Percentiles rank a stretch among this genome's conserved stretches.
These are phyloP conservation scores for Chloropsis hardwickii DNA, from an alignment of 2,113 vertebrate genomes.

Conservation along the genomic window DNA sequence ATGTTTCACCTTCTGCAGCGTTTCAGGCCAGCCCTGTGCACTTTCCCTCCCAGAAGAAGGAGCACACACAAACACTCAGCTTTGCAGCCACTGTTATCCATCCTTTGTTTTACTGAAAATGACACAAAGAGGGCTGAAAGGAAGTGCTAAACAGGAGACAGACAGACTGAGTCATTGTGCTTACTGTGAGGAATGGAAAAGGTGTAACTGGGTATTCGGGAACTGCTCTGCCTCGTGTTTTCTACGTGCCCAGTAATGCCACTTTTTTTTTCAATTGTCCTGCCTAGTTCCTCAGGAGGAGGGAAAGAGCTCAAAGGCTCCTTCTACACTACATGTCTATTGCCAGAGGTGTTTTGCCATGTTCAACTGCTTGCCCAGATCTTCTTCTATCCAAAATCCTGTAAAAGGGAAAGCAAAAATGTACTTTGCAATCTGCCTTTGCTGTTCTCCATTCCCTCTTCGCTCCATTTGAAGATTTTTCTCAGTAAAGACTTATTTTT, in stretches of 20 bases:
- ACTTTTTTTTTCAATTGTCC: not conserved
- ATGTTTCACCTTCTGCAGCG: accelerated
- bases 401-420: not conserved
- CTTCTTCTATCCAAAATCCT: not conserved
- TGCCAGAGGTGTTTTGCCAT: not conserved
- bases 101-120: not conserved
- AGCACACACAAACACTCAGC: not conserved
- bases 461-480: not conserved
- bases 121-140: not conserved
- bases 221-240: not conserved
- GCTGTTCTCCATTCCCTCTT: not conserved
- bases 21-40: accelerated
- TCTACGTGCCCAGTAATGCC: not conserved
- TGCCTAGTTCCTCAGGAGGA: not conserved
- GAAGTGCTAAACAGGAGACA: not conserved
- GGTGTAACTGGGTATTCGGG: accelerated
- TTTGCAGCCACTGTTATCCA: not conserved
- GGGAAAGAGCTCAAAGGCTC: not conserved
- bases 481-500: not conserved
- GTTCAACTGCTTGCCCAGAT: not conserved
- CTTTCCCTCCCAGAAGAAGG: not conserved
- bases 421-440: not conserved
- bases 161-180: not conserved
- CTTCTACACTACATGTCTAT: not conserved
- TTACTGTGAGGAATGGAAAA: not conserved